Base-by-base conservation (phyloP, 30 jellyfish, hydroid and myxozoan genomes). In the Aurelia sp. region DNA sequence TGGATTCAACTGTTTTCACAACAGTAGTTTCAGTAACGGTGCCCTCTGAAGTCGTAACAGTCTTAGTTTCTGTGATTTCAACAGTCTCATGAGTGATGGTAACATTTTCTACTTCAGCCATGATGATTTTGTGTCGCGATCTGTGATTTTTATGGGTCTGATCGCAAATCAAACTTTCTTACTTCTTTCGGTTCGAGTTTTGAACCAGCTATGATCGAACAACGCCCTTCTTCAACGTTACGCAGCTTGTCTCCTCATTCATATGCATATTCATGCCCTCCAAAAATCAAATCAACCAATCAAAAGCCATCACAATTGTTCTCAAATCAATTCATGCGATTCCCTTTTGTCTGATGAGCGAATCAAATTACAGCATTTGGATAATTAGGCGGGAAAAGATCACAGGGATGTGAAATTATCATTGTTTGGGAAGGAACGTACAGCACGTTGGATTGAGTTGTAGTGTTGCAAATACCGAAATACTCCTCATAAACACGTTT, bases 151-250 rank as follows among this genome's bases (percentile, higher is more conserved):
- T 41, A 47, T 31, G 21, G 80, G 27, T 66, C 57, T 50, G 84
- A 75, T 23, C 85, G 18, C 76, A 74, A 44, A 59, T 21, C 74
- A 63, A 52, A 35, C 72, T 61, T 67, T 53, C 60, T 8, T 20
- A 71, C 92, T 52, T 44, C 6, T 44, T 44, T 44, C 55, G 10
- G 55, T 44, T 37, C 0, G 55, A 44, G 55, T 44, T 44, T 44
- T 8, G 33, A 82, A 63, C 40, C 79, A 59, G 60, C 82, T 47
- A 59, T 82, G 77, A 57, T 73, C 52, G 82, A 87, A 88, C 96
- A 79, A 88, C 96, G 96, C 96, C 96, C 96, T 78, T 30, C 66
- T 72, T 61, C 91, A 87, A 87, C 96, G 96, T 88, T 88, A 62
- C 96, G 89, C 96, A 88, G 96, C 92, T 79, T 79, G 92, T 52